Evolutionary conservation across 1,140 invertebrate species (phyloP).

Genomic region (Ceratitis capitata): DNA sequence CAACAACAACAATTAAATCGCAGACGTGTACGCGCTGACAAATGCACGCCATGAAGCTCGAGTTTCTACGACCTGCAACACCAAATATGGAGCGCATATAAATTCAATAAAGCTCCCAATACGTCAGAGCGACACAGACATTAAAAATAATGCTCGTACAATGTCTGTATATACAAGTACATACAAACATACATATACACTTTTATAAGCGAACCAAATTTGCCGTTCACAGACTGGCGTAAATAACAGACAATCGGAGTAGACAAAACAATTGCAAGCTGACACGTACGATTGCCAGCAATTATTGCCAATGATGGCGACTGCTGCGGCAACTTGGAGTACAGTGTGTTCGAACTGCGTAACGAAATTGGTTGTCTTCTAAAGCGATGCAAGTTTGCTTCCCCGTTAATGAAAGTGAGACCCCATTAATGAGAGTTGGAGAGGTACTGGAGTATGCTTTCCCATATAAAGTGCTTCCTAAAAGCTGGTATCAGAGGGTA

Average conservation of each 20-base stretch:
- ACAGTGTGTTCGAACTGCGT: neutral
- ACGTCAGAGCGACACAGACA: conserved; percentile 23
- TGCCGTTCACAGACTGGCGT: neutral
- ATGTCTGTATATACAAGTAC: neutral
- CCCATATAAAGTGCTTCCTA: no score
- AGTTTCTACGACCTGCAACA: neutral
- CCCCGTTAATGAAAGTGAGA: no score
- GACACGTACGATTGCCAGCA: conserved; percentile 21
- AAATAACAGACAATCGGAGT: conserved; percentile 9
- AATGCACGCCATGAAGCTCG: neutral
- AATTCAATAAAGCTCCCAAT: conserved; percentile 36
- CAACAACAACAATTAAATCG: conserved; percentile 27
- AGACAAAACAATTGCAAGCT: conserved; percentile 35
- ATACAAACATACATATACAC: neutral
- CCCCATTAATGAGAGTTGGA: no score
- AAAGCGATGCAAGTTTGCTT: no score
- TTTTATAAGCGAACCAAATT: neutral
- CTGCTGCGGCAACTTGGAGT: neutral
- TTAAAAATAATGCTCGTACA: neutral
- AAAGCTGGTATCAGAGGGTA: no score
- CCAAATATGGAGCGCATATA: conserved; percentile 32
- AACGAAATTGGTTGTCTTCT: no score
- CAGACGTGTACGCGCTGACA: conserved; percentile 20
- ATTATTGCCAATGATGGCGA: conserved; percentile 33
- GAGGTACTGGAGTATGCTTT: no score